phyloP scores from a whole-genome alignment of 2,113 vertebrate genomes.

The Tragelaphus scriptus region DNA sequence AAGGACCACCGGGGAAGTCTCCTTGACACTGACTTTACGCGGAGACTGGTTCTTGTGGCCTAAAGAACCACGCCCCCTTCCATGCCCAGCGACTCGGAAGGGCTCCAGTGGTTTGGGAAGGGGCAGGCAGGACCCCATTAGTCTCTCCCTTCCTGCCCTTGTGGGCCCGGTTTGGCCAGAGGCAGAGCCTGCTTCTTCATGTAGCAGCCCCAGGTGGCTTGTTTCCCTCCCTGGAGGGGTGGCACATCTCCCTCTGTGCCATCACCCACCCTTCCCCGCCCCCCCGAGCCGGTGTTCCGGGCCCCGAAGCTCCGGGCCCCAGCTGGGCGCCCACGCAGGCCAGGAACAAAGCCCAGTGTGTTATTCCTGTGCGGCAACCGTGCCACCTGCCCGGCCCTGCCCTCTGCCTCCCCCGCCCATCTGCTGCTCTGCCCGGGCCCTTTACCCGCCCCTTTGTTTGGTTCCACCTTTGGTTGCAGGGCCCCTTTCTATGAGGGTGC shows the following conservation, averaged over 20 bases:
- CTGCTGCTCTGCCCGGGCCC: not conserved
- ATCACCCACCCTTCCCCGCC: not conserved
- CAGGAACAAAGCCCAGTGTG: slow-evolving; percentile 45
- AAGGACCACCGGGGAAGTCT: not conserved
- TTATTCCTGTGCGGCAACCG: not conserved
- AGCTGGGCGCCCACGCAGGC: not conserved
- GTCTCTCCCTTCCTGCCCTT: not conserved
- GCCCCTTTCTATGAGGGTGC: no score
- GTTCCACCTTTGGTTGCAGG: not conserved
- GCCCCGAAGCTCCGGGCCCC: not conserved
- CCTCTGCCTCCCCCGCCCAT: not conserved
- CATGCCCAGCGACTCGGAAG: not conserved
- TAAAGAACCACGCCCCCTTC: not conserved
- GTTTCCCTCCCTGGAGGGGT: not conserved
- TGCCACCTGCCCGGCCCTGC: slow-evolving; percentile 40
- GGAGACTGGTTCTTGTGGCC: not conserved
- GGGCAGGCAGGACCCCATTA: not conserved
- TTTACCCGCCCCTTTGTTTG: not conserved
- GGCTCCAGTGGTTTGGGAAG: not conserved
- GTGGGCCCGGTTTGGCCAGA: not conserved
- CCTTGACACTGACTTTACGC: not conserved
- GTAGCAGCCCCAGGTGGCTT: not conserved
- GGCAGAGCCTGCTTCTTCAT: not conserved
- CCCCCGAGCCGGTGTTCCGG: not conserved
- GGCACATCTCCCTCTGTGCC: not conserved